These are phyloP conservation scores for Tyrannus savana DNA, from an alignment of 2,113 vertebrate species.

Conservation along the genomic window DNA sequence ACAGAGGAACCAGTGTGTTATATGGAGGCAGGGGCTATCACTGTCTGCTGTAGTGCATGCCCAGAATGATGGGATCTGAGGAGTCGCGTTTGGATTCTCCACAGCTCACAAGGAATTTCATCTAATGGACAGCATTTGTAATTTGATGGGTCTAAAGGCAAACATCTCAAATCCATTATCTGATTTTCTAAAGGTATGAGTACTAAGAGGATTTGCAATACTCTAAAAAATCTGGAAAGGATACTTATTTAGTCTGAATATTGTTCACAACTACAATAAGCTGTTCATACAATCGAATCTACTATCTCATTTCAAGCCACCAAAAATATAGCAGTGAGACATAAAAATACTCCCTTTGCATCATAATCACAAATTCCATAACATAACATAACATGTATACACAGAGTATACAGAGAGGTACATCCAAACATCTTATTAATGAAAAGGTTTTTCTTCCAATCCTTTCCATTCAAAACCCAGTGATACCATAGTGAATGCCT, in stretches of 20 bases:
- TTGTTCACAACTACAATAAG: background rate
- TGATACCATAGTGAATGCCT: background rate
- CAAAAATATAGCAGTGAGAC: background rate
- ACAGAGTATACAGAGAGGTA: background rate
- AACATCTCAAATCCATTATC: constrained; percentile 11
- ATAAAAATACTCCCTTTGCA: background rate
- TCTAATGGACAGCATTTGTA: background rate
- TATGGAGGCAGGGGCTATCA: background rate
- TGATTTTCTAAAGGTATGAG: background rate
- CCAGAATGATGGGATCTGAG: background rate
- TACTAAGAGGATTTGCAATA: background rate
- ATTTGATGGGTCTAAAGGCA: background rate
- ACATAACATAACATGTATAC: background rate
- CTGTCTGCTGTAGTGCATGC: background rate
- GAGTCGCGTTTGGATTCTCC: background rate
- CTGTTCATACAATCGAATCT: background rate
- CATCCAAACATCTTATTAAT: background rate
- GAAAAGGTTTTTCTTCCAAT: background rate
- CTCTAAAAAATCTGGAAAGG: background rate
- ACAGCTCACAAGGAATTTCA: background rate
- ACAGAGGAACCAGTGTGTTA: background rate
- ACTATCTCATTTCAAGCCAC: background rate
- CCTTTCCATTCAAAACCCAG: background rate
- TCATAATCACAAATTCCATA: background rate
- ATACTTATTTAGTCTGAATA: background rate